Conservation (phyloP, 2,797 vertebrate genomes). For the Bucorvus abyssinicus region DNA sequence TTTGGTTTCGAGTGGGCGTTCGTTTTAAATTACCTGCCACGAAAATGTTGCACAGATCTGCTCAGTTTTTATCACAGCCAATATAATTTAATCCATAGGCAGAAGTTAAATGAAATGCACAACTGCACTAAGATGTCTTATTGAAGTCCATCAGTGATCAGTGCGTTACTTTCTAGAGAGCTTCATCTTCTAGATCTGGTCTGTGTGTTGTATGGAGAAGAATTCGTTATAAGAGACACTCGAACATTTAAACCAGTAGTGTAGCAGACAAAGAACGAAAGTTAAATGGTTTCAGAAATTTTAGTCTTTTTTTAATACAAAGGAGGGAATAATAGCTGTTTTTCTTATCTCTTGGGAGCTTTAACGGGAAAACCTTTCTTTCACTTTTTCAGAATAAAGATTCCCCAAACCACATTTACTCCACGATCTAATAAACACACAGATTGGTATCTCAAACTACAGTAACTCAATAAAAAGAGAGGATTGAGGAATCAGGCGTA, state of each 20-base stretch:
- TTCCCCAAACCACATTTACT: background rate
- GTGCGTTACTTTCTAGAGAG: background rate
- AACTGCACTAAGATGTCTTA: background rate
- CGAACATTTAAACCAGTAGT: background rate
- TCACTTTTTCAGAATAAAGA: background rate
- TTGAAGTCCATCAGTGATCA: background rate
- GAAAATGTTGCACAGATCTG: background rate
- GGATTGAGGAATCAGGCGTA: background rate
- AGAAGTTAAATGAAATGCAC: background rate
- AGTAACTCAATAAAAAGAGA: conserved; percentile 6
- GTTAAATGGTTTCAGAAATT: background rate
- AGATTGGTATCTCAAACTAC: background rate
- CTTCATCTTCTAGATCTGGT: background rate
- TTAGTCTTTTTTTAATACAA: background rate
- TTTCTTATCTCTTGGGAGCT: background rate
- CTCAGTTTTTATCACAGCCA: background rate
- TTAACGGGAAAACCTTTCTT: background rate
- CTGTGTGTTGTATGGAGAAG: background rate
- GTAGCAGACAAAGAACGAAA: background rate
- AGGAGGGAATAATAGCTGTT: background rate
- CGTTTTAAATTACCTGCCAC: background rate
- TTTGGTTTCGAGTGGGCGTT: background rate
- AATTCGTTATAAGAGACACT: background rate
- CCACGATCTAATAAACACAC: background rate
- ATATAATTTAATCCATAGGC: background rate